Percentiles rank a stretch among this genome's conserved stretches.
Conservation (phyloP, 1,140 invertebrate species). For the Eurosta solidaginis region DNA sequence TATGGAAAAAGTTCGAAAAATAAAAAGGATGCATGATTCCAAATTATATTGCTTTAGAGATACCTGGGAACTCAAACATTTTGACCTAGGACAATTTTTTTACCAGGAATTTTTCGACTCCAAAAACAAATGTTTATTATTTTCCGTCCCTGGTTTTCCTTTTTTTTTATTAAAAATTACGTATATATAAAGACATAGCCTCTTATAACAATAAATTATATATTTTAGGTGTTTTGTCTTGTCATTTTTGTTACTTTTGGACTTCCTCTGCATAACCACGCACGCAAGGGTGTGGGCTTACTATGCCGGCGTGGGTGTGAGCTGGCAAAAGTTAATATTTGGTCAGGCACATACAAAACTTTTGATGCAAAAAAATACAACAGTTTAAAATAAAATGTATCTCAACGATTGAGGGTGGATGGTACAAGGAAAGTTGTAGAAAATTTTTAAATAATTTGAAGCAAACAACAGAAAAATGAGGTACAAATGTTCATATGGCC, state of each 20-base stretch:
- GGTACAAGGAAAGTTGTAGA: neutral
- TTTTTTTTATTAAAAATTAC: no score
- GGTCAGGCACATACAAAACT: constrained; percentile 10
- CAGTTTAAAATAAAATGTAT: neutral
- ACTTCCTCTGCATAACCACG: neutral
- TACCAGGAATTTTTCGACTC: no score
- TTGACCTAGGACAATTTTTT: no score
- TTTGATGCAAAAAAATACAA: constrained; percentile 1
- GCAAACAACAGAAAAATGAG: neutral
- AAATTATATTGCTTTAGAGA: no score
- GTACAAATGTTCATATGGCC: neutral
- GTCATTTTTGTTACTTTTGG: neutral
- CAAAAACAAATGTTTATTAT: no score
- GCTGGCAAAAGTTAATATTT: constrained; percentile 22
- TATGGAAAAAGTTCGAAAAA: no score
- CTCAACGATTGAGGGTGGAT: neutral
- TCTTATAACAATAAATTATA: no score
- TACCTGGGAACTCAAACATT: no score
- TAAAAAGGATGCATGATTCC: no score
- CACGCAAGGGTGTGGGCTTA: neutral
- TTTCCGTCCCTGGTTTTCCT: no score
- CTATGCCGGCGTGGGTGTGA: neutral
- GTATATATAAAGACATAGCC: no score
- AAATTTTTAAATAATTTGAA: neutral
- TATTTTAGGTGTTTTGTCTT: neutral